Conservation (phyloP, 2,113 vertebrate genomes). For the Neolamprologus devosi region DNA sequence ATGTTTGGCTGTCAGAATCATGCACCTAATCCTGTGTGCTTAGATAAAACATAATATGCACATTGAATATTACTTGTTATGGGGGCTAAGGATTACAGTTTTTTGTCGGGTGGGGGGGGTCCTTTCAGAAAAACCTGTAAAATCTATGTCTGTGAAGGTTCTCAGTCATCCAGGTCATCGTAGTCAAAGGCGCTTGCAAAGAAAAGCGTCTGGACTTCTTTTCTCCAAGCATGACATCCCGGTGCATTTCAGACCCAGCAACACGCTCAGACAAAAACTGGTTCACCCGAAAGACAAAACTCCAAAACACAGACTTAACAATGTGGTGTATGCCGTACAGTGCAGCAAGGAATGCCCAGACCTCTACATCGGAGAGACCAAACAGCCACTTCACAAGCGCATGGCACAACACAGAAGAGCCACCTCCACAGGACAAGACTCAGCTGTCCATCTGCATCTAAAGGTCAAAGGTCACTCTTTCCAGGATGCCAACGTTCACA, state of each 20-base stretch:
- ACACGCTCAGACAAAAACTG: accelerated
- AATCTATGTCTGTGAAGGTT: accelerated
- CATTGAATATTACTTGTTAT: background rate
- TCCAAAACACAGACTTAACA: accelerated
- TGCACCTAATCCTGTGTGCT: background rate
- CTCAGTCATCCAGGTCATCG: too few relatives aligned
- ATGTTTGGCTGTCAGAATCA: background rate
- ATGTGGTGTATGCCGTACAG: accelerated
- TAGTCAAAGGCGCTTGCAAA: too few relatives aligned
- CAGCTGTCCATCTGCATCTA: accelerated
- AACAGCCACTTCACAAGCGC: too few relatives aligned
- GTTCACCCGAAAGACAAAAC: too few relatives aligned
- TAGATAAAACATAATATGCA: background rate
- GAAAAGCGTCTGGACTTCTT: too few relatives aligned
- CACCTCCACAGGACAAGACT: too few relatives aligned
- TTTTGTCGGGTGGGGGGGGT: background rate
- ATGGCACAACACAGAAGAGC: too few relatives aligned
- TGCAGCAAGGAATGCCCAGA: too few relatives aligned
- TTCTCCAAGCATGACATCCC: too few relatives aligned
- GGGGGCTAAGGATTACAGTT: background rate
- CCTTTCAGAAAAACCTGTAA: background rate
- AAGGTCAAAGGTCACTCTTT: accelerated
- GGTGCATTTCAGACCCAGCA: too few relatives aligned
- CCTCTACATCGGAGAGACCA: too few relatives aligned
- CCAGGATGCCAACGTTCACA: too few relatives aligned